Evolutionary conservation across 2,888 invertebrate species (phyloP), one percentile per base, ranked within the genome.

Genomic region (Drosophila emarginata): DNA sequence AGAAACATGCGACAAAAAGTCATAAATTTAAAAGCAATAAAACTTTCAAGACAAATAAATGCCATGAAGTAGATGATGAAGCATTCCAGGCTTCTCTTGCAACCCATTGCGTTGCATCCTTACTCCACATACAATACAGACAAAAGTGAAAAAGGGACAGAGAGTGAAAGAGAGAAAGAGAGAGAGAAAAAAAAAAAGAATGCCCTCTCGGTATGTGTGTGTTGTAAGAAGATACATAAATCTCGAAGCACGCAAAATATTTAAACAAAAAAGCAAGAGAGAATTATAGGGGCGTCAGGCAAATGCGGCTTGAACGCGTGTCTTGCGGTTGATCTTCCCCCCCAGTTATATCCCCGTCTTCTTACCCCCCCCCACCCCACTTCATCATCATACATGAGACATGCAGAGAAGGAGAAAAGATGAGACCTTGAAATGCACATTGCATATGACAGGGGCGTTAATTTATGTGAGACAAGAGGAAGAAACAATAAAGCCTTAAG

Each of bases 1-100:
- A 40, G n/a, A 60, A 77, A 74, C 78, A 70, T 78, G 76, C 71
- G 78, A 72, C 60, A 70, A 64, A 64, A 83, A 77, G 68, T 76
- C 90, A 88, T 89, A 90, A 88, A 89, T 90, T 88, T 80, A 81
- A 87, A 87, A 84, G 89, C 86, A 87, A 90, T 89, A 89, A 90
- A 90, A 90, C 90, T 90, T 86, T 90, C 89, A 90, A 89, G 90
- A 88, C 89, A 88, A 89, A 89, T 89, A 84, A 87, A 87, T 85
- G 83, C 87, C 83, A 81, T 15, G 76, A 68, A 66, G 72, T 72
- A 68, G 74, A 80, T 81, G 74, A 79, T 81, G 77, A 77, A 72
- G 80, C 78, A 74, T 72, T 71, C 69, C 45, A 45, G 45, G 45
- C 45, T 45, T 45, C 45, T 45, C 45, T 45, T 45, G 11, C 45